A percentile compares a stretch with the other conserved stretches of the same genome.
phyloP scores from a whole-genome alignment of 2,797 vertebrate species.

The Triplophysa yarkandensis region DNA sequence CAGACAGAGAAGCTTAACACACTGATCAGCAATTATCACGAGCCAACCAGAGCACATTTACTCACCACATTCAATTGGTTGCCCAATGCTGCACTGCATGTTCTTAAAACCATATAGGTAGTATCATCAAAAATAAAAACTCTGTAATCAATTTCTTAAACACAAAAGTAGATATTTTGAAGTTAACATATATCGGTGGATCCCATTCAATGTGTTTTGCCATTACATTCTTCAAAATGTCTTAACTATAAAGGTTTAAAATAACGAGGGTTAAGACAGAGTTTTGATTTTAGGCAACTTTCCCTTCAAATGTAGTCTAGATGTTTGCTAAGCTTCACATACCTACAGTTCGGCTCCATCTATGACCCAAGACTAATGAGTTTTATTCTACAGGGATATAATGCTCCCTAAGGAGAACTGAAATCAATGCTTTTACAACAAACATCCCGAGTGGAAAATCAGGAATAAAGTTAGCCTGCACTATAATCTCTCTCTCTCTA shows the following conservation, averaged over 20 bases:
- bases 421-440: conserved; percentile 46
- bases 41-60: not conserved
- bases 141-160: too few relatives aligned
- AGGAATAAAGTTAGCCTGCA: conserved; percentile 6
- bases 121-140: too few relatives aligned
- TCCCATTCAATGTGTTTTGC: too few relatives aligned
- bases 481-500: not conserved
- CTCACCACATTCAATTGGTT: not conserved
- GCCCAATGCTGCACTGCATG: not conserved
- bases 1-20: conserved; percentile 2
- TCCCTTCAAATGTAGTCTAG: not conserved
- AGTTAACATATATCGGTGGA: too few relatives aligned
- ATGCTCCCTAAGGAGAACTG: conserved; percentile 5
- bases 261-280: too few relatives aligned
- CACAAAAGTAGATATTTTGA: too few relatives aligned
- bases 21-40: not conserved
- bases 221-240: too few relatives aligned
- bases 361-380: conserved; percentile 13
- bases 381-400: conserved; percentile 25
- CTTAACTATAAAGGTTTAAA: too few relatives aligned
- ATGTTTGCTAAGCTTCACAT: not conserved
- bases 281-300: too few relatives aligned
- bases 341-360: not conserved
- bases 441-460: conserved; percentile 23
- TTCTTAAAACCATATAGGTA: not conserved